Evolutionary conservation across 2,113 vertebrate species (phyloP).

Genomic region (Urocitellus parryii): DNA sequence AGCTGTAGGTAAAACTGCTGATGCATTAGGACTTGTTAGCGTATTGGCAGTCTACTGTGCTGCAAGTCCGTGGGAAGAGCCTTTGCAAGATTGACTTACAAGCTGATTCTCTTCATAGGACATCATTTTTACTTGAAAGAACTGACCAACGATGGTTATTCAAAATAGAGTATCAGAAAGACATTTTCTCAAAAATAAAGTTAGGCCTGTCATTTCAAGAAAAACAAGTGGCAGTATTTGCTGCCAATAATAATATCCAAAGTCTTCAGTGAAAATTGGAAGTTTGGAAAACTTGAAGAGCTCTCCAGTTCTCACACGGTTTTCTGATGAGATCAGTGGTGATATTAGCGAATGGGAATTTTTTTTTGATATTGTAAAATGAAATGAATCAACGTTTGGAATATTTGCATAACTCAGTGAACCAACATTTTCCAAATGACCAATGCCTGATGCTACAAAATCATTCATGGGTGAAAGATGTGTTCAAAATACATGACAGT

Average conservation of each 20-base stretch:
- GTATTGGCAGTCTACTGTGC: too few species aligned
- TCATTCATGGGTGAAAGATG: background rate
- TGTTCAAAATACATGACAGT: background rate
- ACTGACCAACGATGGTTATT: background rate
- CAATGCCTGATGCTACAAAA: background rate
- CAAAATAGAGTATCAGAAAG: background rate
- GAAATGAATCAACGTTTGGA: background rate
- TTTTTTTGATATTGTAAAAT: background rate
- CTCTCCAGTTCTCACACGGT: background rate
- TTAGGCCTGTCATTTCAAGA: background rate
- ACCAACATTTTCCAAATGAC: background rate
- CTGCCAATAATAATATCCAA: background rate
- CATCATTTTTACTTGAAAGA: background rate
- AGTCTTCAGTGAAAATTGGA: background rate
- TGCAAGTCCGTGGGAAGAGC: fast-evolving
- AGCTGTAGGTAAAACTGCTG: background rate
- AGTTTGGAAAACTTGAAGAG: background rate
- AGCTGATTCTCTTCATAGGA: background rate
- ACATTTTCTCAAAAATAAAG: conserved; percentile 1
- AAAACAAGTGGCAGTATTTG: background rate
- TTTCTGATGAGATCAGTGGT: background rate
- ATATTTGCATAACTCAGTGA: background rate
- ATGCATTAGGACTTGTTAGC: background rate
- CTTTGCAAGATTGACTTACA: background rate
- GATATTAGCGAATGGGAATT: background rate